Conservation (phyloP, 2,113 vertebrate genomes). For the Clarias gariepinus region DNA sequence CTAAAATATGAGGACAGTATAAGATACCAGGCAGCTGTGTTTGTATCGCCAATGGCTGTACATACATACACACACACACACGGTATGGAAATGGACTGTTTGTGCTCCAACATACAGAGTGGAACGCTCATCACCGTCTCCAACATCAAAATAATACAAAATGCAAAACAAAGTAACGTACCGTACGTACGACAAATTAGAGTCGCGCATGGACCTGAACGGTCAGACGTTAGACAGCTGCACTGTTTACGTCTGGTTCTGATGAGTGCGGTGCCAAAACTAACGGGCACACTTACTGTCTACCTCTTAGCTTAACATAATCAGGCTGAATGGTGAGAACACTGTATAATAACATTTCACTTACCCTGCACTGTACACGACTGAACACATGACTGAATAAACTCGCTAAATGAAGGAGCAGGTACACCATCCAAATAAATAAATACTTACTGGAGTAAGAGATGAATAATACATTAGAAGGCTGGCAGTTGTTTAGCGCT, state of each 20-base stretch:
- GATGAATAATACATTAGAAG: no score
- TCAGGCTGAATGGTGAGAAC: background rate
- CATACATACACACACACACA: background rate
- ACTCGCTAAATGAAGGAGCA: no score
- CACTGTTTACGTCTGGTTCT: background rate
- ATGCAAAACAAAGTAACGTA: background rate
- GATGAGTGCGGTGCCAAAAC: background rate
- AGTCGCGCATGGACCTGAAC: no score
- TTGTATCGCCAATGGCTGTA: background rate
- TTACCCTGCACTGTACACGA: background rate
- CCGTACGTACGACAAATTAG: no score
- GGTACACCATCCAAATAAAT: no score
- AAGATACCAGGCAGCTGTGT: background rate
- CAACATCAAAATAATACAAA: background rate
- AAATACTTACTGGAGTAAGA: no score
- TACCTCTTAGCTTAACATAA: background rate
- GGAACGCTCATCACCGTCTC: background rate
- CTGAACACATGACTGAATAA: no score
- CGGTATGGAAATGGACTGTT: no score
- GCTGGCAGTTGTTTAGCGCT: no score
- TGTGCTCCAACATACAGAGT: background rate
- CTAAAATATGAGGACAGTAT: background rate
- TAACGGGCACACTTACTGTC: background rate
- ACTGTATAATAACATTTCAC: background rate
- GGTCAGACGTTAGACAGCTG: background rate